Base-by-base conservation (phyloP, 2,797 vertebrate species). In the Microctenopoma stevenorrisi region DNA sequence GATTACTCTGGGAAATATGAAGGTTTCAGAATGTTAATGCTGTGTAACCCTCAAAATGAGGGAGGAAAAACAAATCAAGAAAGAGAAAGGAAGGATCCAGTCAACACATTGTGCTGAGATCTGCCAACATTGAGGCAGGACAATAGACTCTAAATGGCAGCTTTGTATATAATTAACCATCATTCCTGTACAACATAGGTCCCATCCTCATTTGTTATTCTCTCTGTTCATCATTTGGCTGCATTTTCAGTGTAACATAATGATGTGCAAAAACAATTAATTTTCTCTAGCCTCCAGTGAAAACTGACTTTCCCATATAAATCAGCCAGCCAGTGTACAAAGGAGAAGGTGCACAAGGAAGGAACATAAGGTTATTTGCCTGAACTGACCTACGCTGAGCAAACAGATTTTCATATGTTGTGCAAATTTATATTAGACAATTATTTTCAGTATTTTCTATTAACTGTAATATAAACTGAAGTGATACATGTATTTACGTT, bases 1-100 rank as follows among this genome's bases (percentile, higher is more conserved):
- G 87, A 91, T 92, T 91, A 88, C 81, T 64, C 22, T 71, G 62
- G 83, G 72, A 83, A 89, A 89, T 88, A 85, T 80, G 81, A 86
- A 82, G 84, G 49, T 59, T 74, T 86, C 68, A 76, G 54, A 78
- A 75, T 67, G 76, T 68, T 79, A 81, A 46, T 81, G 74, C 48
- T 47, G 74, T 80, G 74, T 82, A 68, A 82, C 74, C 77, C 76
- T 79, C 38, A 65, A 82, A 82, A 80, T 58, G 60, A 33, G 60
- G 64, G 54, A 42, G 79, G 64, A 68, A 75, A 82, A 84, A 81
- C 76, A 83, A 88, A 90, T 84, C 70, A 81, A 75, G 70, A 79
- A 55, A 43, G 46, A 69, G 75, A 86, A 85, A 84, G 72, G 62
- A 88, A 79, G 67, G 73, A 84, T 73, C 63, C 63, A 72, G 76